These are phyloP conservation scores for Ictidomys tridecemlineatus DNA, from an alignment of 2,113 vertebrate genomes.

Conservation along the genomic window DNA sequence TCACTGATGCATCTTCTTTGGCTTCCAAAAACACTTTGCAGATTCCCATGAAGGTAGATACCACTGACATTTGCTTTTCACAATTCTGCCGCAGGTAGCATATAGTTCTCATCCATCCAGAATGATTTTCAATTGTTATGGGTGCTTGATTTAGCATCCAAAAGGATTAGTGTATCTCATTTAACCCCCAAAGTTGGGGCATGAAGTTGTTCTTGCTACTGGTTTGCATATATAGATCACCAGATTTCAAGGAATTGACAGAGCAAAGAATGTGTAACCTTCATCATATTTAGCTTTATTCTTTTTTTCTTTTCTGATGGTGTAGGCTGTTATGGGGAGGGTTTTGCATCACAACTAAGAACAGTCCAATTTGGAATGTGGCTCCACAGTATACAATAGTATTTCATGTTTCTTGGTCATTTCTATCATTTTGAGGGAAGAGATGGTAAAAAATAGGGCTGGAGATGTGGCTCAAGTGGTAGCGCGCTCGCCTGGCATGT, in stretches of 20 bases:
- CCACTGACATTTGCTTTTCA: not conserved
- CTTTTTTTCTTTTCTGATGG: not conserved
- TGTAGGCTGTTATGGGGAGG: not conserved
- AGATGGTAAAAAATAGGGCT: not conserved
- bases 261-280: not conserved
- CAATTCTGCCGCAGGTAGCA: not conserved
- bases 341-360: not conserved
- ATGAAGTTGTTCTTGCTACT: not conserved
- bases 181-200: not conserved
- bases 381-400: not conserved
- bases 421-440: not conserved
- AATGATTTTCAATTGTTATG: not conserved
- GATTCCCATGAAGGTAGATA: not conserved
- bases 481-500: no score
- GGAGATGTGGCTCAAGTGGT: no score
- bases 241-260: constrained; percentile 10
- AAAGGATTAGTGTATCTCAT: not conserved
- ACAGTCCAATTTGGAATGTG: not conserved
- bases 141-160: not conserved
- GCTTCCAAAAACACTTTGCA: not conserved
- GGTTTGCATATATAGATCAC: not conserved
- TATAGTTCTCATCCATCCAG: not conserved
- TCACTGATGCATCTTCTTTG: not conserved
- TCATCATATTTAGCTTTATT: not conserved
- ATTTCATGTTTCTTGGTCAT: not conserved